Base-by-base conservation (phyloP, 2,888 invertebrate genomes). In the Campoplex capitator region DNA sequence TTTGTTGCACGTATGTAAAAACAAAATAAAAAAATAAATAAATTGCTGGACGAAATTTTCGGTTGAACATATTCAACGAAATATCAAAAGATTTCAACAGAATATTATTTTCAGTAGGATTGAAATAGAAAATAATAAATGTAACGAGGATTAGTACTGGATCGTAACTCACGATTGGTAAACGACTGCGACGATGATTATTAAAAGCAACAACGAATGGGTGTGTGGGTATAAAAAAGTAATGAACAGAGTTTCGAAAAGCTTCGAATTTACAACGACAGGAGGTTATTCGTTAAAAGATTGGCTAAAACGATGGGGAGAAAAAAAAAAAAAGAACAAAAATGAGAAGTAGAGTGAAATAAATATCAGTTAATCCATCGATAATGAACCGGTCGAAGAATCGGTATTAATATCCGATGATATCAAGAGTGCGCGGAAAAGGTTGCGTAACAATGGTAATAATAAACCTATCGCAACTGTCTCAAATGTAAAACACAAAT, bases 381-480 rank as follows among this genome's bases (percentile, higher is more conserved):
- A 78, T 68, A 54, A 68, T 67, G 23, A 28, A 45, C 45, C 8
- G 70, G 35, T 38, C 7, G 58, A 79, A 79, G 70, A 70, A 67
- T 58, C 28, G 48, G 67, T 58, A 76, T 83, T 79, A 76, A 80
- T 78, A 76, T 80, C 80, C 76, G 45, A 76, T 80, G 56, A 76
- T 70, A 23, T 23, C 38, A 6, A 6, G 6, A 3, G 38, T 6
- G 38, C 16, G 42, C 67, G 48, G 35, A 35, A 54, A 67, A 42
- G 16, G 62, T 79, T 67, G 73, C 56, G 83, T 65, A 73, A 83
- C 77, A 71, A 73, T 73, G 58, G 80, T 73, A 62, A 84, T 74
- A 73, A 84, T 81, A 81, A 73, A 74, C 74, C 58, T 51, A 42
- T 42, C 56, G 48, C 38, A 16, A 65, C 48, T 68, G 32, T 78